Evolutionary conservation across 1,140 invertebrate genomes (phyloP).

Genomic region (Medauroidea extradentata): DNA sequence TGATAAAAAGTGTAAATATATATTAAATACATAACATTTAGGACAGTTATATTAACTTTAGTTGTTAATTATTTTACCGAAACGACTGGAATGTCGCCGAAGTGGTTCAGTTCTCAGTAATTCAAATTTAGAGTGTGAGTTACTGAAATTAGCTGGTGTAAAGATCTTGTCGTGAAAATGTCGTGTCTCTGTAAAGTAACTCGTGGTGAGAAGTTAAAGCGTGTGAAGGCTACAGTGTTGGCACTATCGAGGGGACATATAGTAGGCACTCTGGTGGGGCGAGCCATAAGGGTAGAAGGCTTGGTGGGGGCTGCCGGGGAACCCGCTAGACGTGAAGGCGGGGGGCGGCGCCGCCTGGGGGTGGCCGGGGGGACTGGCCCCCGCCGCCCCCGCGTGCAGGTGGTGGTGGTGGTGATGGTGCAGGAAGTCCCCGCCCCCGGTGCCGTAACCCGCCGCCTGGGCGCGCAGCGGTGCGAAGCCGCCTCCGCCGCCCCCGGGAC

Average conservation of each 20-base stretch:
- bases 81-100: too few species aligned
- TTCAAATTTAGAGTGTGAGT: too few species aligned
- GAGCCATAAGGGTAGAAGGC: conserved; percentile 17
- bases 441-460: neutral
- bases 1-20: too few species aligned
- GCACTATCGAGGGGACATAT: conserved; percentile 16
- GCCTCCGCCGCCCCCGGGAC: neutral
- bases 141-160: too few species aligned
- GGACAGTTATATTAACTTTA: too few species aligned
- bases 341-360: conserved; percentile 4
- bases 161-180: too few species aligned
- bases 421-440: conserved; percentile 6
- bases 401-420: conserved; percentile 13
- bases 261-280: conserved; percentile 8
- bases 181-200: too few species aligned
- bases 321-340: conserved; percentile 1
- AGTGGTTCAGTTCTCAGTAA: too few species aligned
- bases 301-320: conserved; percentile 6
- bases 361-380: neutral
- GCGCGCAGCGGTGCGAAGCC: neutral
- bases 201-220: too few species aligned
- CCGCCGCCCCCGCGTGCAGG: neutral
- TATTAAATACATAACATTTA: too few species aligned
- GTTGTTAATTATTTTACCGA: too few species aligned
- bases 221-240: too few species aligned